Evolutionary conservation across 2,797 vertebrate species (phyloP).

Genomic region (Bovichtus variegatus): DNA sequence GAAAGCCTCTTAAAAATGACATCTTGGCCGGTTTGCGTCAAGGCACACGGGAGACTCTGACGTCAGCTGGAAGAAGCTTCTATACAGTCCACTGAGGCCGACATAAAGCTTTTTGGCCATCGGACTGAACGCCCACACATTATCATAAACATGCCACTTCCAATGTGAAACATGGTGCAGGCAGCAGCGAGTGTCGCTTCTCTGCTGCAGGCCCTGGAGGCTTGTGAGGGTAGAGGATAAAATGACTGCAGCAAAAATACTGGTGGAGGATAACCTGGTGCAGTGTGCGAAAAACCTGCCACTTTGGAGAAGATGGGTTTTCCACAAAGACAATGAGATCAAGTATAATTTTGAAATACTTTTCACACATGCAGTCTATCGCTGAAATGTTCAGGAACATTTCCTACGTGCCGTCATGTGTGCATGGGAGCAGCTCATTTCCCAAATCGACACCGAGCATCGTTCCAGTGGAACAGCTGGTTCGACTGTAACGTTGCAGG

Average conservation of each 20-base stretch:
- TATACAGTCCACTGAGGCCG: neutral
- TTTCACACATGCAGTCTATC: no score
- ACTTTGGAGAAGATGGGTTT: neutral
- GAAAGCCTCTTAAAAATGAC: neutral
- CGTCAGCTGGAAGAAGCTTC: neutral
- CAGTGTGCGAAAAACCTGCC: constrained; percentile 4
- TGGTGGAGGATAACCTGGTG: neutral
- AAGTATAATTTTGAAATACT: no score
- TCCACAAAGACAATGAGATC: constrained; percentile 12
- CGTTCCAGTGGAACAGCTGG: no score
- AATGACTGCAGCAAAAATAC: no score
- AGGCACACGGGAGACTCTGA: neutral
- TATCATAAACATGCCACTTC: neutral
- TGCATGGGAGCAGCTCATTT: no score
- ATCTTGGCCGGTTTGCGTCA: neutral
- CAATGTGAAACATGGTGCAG: neutral
- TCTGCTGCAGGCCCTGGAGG: neutral
- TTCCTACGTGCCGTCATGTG: no score
- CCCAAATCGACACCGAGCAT: no score
- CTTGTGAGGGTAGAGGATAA: neutral
- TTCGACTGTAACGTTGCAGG: no score
- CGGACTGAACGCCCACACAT: neutral
- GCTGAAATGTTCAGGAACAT: no score
- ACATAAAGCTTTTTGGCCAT: neutral
- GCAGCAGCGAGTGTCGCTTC: constrained; percentile 6